Evolutionary conservation across 2,888 invertebrate species (phyloP).

Genomic region (Acrobasis suavella): DNA sequence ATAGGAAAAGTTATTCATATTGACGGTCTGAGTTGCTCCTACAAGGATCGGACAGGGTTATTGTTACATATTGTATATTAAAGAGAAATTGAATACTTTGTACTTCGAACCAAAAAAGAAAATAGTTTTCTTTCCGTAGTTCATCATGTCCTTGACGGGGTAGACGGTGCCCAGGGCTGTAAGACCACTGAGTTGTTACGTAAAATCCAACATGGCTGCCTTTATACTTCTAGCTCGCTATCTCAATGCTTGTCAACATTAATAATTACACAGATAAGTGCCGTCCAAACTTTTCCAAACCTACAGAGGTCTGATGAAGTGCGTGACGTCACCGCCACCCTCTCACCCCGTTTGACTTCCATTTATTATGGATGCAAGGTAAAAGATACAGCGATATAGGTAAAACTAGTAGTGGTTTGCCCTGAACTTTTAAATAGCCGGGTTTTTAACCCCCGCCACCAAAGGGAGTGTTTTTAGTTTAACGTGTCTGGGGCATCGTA

Average conservation of each 20-base stretch:
- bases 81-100: too few species aligned
- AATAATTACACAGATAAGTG: slow-evolving; percentile 20
- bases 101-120: too few species aligned
- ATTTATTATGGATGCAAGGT: slow-evolving; percentile 21
- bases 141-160: too few species aligned
- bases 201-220: slow-evolving; percentile 8
- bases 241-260: slow-evolving; percentile 11
- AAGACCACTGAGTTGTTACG: too few species aligned
- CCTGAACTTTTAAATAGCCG: not conserved
- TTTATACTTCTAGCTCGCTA: slow-evolving; percentile 3
- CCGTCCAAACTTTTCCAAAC: slow-evolving; percentile 33
- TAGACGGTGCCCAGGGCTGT: too few species aligned
- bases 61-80: too few species aligned
- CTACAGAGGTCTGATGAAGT: slow-evolving; percentile 47
- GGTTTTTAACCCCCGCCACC: not conserved
- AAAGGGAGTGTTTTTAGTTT: too few species aligned
- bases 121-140: too few species aligned
- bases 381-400: slow-evolving; percentile 23
- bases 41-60: too few species aligned
- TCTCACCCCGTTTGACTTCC: slow-evolving; percentile 26
- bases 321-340: slow-evolving; percentile 38
- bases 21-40: too few species aligned
- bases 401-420: not conserved
- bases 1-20: too few species aligned
- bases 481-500: too few species aligned